Base-by-base conservation (phyloP, 2,888 invertebrate species). In the Crematogaster levior region DNA sequence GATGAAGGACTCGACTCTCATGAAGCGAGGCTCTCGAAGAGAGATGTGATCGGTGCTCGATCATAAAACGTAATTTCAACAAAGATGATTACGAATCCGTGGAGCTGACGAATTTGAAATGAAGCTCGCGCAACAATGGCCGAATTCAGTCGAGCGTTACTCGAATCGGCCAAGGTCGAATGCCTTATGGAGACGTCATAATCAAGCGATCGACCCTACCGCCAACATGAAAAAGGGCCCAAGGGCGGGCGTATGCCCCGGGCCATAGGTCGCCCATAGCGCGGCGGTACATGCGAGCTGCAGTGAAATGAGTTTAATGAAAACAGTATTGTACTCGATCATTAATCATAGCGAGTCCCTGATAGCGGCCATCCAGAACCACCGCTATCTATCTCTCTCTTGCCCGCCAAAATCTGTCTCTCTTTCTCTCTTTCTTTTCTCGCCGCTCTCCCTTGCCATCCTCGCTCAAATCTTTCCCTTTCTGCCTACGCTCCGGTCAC, bases 281-380 rank as follows among this genome's bases (percentile, higher is more conserved):
- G 90, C 88, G 85, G 89, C 88, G 85, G 86, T 88, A 88, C 84
- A 88, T 86, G 85, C 91, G 88, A 86, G 88, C 90, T 86, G 90
- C 89, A 91, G 87, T 93, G 93, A 94, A 94, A 94, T 93, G 93
- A 94, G 93, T 94, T 94, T 94, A 94, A 94, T 94, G 94, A 94
- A 94, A 94, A 94, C 93, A 93, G 93, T 92, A 94, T 94, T 94
- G 94, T 94, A 91, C 89, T 85, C 75, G 91, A 93, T 92, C 94
- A 94, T 94, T 94, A 94, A 94, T 94, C 94, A 94, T 93, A 91
- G 91, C 89, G 88, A 89, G 91, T 91, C 92, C 92, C 92, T 92
- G 93, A 94, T 94, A 94, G 92, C 91, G 91, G 90, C 91, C 91
- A 91, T 92, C 93, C 92, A 70, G 70, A 90, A 92, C 91, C 91